Conservation (phyloP, 2,113 vertebrate genomes). For the Raja brachyura region DNA sequence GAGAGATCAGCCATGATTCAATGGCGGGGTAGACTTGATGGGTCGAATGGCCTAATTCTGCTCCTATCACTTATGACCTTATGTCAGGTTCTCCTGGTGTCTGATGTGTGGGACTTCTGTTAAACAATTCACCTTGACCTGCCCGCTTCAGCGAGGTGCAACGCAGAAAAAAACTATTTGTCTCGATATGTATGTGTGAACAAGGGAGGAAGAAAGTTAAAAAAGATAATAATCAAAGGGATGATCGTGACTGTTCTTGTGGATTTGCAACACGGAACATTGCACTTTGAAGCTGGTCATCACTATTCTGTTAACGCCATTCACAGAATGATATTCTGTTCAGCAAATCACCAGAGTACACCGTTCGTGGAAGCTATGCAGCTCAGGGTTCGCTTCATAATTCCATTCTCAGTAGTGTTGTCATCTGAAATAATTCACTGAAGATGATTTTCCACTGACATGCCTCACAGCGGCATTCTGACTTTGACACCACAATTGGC, state of each 20-base stretch:
- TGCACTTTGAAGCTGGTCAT: background rate
- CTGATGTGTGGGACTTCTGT: background rate
- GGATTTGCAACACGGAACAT: background rate
- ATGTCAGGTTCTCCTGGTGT: background rate
- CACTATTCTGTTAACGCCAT: background rate
- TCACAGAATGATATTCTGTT: constrained; percentile 1
- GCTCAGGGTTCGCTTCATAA: background rate
- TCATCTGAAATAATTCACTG: background rate
- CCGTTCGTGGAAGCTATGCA: background rate
- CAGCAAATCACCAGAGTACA: background rate
- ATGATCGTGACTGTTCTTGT: background rate
- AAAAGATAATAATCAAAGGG: background rate
- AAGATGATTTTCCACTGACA: background rate
- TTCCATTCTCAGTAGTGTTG: background rate
- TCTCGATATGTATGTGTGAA: background rate
- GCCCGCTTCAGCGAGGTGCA: background rate
- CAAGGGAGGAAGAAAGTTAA: background rate
- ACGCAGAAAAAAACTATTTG: too few relatives aligned
- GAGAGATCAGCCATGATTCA: too few relatives aligned
- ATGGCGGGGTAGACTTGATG: too few relatives aligned
- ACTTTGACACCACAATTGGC: background rate
- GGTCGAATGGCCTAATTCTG: too few relatives aligned
- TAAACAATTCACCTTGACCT: background rate
- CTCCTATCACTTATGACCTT: too few relatives aligned
- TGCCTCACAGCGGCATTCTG: background rate